Conservation (phyloP, 2,797 vertebrate genomes). For the Pteronotus mesoamericanus region DNA sequence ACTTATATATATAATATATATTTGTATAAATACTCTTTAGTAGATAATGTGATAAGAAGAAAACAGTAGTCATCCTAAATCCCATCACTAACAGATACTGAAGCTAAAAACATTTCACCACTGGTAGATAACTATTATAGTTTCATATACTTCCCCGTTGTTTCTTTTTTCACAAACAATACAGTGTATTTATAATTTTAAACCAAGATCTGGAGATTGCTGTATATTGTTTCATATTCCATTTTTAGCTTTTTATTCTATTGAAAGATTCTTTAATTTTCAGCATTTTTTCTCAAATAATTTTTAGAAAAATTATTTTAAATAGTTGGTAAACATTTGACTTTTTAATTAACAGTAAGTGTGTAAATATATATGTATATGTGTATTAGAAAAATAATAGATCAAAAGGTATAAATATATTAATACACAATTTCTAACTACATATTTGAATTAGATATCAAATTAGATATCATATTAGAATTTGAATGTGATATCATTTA, state of each 20-base stretch:
- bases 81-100: background rate
- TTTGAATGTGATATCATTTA: background rate
- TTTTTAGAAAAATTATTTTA: background rate
- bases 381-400: background rate
- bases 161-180: background rate
- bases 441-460: conserved; percentile 10
- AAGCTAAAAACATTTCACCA: background rate
- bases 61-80: background rate
- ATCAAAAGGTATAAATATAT: conserved; percentile 6
- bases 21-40: background rate
- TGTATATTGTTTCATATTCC: background rate
- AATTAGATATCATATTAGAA: too few relatives aligned
- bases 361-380: background rate
- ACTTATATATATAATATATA: too few relatives aligned
- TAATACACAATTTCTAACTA: background rate
- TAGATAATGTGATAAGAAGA: background rate
- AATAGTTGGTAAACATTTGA: background rate
- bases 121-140: background rate
- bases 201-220: background rate
- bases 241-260: background rate
- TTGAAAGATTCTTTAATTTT: background rate
- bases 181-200: background rate
- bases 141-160: background rate
- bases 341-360: background rate
- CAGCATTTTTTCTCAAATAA: background rate